Percentiles rank a stretch among this genome's conserved stretches.
Evolutionary conservation across 2,888 invertebrate genomes (phyloP).

Genomic region (Xanthia togata): DNA sequence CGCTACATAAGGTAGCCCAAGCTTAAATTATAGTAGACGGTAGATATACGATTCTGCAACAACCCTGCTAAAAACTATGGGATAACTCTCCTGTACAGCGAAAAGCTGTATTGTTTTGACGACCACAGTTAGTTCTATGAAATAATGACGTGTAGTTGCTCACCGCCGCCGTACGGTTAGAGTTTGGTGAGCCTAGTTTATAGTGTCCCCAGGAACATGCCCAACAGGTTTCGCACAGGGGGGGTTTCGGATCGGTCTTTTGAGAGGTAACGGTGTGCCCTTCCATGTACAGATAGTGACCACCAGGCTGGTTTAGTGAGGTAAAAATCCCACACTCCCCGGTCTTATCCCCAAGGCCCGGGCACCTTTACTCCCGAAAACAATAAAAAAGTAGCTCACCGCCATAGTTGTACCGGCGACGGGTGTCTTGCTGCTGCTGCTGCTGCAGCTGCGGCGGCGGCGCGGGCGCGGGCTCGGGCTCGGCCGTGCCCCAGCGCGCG

Average conservation of each 20-base stretch:
- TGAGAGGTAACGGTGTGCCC: background rate
- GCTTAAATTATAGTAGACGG: background rate
- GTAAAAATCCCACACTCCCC: background rate
- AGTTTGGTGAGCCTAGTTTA: background rate
- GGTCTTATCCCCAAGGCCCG: background rate
- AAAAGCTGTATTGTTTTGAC: background rate
- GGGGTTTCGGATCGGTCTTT: background rate
- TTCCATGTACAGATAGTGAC: background rate
- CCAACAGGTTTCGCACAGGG: background rate
- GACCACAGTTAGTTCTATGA: background rate
- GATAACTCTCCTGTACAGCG: background rate
- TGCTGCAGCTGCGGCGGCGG: constrained; percentile 39
- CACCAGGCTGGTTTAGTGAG: background rate
- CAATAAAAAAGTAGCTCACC: constrained; percentile 30
- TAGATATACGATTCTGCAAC: background rate
- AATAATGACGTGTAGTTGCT: constrained; percentile 3
- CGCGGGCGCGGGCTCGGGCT: constrained; percentile 73
- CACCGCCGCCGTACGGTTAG: background rate
- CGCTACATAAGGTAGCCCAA: background rate
- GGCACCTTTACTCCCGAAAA: background rate
- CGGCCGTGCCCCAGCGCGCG: constrained; percentile 87
- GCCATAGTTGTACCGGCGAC: constrained; percentile 62
- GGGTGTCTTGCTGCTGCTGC: constrained; percentile 41
- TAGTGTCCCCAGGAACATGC: background rate
- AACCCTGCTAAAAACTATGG: constrained; percentile 1